Evolutionary conservation across 2,113 vertebrate species (phyloP), one percentile per base, ranked within the genome.

Genomic region (Saguinus imperator): DNA sequence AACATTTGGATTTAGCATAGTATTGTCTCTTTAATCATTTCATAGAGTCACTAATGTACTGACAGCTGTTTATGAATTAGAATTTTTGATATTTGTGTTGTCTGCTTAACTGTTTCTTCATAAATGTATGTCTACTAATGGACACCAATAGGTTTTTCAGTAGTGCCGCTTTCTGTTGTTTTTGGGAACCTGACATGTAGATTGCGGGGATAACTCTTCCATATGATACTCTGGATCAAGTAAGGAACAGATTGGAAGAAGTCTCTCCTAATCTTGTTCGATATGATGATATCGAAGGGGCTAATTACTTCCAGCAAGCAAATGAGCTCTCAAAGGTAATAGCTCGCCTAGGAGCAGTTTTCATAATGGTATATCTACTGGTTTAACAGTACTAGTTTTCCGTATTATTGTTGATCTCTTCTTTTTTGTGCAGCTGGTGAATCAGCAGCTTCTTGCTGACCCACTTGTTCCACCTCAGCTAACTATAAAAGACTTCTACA

Each of bases 241-340:
- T 99, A 55, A 98, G 99, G 89, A 98, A 98, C 68, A 98, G 99
- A 94, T 98, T 99, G 68, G 99, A 99, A 57, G 99, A 99, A 96
- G 99, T 99, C 8, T 99, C 99, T 84, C 99, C 99, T 87, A 99
- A 99, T 95, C 98, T 99, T 97, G 99, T 99, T 72, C 99, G 99
- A 35, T 99, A 99, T 0, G 99, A 99, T 97, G 99, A 99, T 50
- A 98, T 99, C 4, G 99, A 99, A 97, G 99, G 99, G 97, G 99
- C 99, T 0, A 99, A 99, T 98, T 99, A 99, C 98, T 99, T 99
- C 98, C 99, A 96, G 92, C 99, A 99, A 98, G 99, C 99, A 85
- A 99, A 98, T 84, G 99, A 99, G 85, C 99, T 99, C 5, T 98
- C 99, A n/a, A 98, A 99, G 99, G 99, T 99, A 97, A 97, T 93